phyloP scores from a whole-genome alignment of 2,113 vertebrate genomes.

The Malurus cyaneus region DNA sequence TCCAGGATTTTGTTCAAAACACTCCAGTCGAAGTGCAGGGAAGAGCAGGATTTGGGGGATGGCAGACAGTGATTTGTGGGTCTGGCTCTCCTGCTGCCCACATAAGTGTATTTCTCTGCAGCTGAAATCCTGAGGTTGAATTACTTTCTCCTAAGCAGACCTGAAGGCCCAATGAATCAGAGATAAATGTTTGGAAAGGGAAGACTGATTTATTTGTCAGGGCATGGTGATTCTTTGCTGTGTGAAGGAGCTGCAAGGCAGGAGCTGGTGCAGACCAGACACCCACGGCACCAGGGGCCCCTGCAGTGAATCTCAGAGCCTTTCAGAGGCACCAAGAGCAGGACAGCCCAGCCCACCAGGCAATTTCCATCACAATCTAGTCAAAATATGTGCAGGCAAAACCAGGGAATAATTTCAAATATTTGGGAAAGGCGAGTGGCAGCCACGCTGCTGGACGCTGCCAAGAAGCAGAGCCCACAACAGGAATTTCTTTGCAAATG shows the following conservation, averaged over 20 bases:
- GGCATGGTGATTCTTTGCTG: background rate
- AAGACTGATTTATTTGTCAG: background rate
- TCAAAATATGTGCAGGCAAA: background rate
- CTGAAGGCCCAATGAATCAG: slow-evolving; percentile 45
- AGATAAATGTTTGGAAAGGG: slow-evolving; percentile 1
- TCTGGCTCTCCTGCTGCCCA: slow-evolving; percentile 22
- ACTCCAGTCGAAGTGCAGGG: background rate
- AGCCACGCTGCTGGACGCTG: rapidly evolving
- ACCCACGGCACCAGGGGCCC: background rate
- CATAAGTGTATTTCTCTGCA: background rate
- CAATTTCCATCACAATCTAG: background rate
- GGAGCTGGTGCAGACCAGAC: background rate
- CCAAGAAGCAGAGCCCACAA: background rate
- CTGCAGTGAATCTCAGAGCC: rapidly evolving
- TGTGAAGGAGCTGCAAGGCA: background rate
- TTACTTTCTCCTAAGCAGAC: slow-evolving; percentile 32
- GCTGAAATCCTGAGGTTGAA: slow-evolving; percentile 4
- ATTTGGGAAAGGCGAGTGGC: background rate
- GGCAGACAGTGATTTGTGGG: background rate
- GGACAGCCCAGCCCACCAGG: background rate
- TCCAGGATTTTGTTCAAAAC: background rate
- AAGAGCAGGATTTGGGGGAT: background rate
- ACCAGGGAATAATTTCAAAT: background rate
- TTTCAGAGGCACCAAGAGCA: background rate
- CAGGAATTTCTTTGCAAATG: background rate